Conservation (phyloP, 2,797 vertebrate genomes). For the Thripadectes ignobilis region DNA sequence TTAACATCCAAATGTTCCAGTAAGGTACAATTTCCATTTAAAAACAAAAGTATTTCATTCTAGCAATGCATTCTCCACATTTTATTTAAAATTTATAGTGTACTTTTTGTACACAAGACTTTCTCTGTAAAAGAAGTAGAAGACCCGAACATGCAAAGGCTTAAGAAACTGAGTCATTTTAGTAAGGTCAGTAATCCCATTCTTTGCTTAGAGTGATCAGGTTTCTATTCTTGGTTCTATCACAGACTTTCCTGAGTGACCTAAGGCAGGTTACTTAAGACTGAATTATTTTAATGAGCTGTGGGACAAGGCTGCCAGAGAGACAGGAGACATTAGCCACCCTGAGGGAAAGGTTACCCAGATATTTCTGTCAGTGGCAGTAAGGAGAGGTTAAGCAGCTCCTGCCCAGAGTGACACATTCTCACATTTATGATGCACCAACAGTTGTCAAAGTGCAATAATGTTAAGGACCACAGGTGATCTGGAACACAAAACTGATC, state of each 20-base stretch:
- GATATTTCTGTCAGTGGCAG: not conserved
- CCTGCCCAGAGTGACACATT: not conserved
- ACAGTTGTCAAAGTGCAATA: not conserved
- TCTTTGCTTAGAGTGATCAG: conserved; percentile 60
- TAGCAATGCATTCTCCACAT: conserved; percentile 7
- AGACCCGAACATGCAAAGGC: conserved; percentile 6
- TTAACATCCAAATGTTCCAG: not conserved
- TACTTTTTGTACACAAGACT: not conserved
- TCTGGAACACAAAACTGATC: not conserved
- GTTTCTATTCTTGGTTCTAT: conserved; percentile 63
- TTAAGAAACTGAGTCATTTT: conserved; percentile 44
- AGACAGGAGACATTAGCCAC: not conserved
- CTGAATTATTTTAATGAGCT: conserved; percentile 59
- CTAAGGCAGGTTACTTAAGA: conserved; percentile 58
- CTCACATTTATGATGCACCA: not conserved
- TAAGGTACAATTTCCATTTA: conserved; percentile 22
- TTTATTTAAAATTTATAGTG: conserved; percentile 15
- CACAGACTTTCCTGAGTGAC: conserved; percentile 48
- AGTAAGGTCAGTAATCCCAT: conserved; percentile 62
- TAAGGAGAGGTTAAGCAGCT: not conserved
- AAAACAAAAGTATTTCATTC: not conserved
- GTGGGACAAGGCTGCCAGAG: not conserved
- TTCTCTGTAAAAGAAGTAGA: not conserved
- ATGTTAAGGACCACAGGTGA: not conserved
- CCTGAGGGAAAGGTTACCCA: not conserved